Conservation (phyloP, 1,140 invertebrate genomes). For the Trichonephila inaurata region DNA sequence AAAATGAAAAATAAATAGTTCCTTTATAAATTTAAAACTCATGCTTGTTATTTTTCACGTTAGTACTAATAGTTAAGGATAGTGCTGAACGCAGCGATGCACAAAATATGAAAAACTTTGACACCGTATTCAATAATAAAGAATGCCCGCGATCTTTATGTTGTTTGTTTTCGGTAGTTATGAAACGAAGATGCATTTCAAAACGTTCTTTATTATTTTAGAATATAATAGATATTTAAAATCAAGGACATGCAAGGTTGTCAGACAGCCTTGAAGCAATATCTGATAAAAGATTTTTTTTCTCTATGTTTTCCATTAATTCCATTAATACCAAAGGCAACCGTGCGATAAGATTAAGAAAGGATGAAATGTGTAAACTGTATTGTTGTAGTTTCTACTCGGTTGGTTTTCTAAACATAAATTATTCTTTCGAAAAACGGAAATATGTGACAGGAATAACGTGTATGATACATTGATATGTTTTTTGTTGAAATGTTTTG, state of each 20-base stretch:
- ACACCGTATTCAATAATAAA: not conserved
- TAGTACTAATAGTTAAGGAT: not conserved
- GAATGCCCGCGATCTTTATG: no score
- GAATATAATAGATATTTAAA: not conserved
- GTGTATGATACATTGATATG: not conserved
- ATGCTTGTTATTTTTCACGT: not conserved
- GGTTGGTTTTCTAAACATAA: conserved; percentile 41
- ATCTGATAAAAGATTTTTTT: conserved; percentile 29
- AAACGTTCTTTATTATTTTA: not conserved
- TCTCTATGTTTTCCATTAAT: conserved; percentile 19
- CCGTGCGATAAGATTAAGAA: conserved; percentile 12
- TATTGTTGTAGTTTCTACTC: conserved; percentile 34
- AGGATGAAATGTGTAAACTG: not conserved
- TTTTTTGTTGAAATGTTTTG: not conserved
- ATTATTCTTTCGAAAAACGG: not conserved
- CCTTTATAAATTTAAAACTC: no score
- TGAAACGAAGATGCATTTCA: conserved; percentile 9
- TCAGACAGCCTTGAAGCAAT: conserved; percentile 53
- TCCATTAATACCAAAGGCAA: conserved; percentile 24
- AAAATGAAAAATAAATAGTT: no score
- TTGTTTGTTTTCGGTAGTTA: not conserved
- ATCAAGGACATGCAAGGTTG: conserved; percentile 36
- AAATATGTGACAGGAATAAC: not conserved
- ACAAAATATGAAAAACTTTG: not conserved
- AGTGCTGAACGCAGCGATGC: not conserved